A percentile compares a stretch with the other conserved stretches of the same genome.
These are phyloP conservation scores for Beris chalybata DNA, from an alignment of 2,888 invertebrate genomes.

Conservation along the genomic window DNA sequence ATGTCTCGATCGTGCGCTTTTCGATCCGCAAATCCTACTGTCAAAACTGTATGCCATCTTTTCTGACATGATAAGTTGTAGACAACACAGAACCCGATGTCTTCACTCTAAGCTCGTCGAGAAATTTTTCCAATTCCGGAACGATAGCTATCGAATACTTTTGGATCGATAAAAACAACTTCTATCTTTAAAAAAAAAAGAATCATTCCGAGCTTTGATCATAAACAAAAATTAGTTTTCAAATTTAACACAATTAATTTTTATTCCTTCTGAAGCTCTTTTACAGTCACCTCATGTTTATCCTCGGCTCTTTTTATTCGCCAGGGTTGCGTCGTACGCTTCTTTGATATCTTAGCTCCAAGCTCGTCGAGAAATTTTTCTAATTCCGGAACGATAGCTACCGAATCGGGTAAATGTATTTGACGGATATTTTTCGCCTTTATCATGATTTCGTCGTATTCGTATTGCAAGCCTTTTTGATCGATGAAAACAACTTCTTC, in stretches of 20 bases:
- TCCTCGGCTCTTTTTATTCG: constrained; percentile 45
- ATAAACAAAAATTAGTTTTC: no score
- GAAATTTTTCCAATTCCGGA: constrained; percentile 43
- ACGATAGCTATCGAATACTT: constrained; percentile 44
- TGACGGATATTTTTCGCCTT: constrained; percentile 50
- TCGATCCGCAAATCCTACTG: no score
- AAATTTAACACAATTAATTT: no score
- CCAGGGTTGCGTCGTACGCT: no score
- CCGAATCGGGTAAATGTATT: constrained; percentile 48
- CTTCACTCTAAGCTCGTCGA: constrained; percentile 39
- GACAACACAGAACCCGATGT: no score
- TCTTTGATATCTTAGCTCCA: not conserved
- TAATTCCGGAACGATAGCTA: constrained; percentile 45
- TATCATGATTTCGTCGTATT: constrained; percentile 52
- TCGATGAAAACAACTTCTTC: constrained; percentile 54
- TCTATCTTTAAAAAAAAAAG: no score
- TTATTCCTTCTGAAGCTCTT: constrained; percentile 41
- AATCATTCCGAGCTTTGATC: no score
- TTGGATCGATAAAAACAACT: no score
- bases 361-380: constrained; percentile 42
- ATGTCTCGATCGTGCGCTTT: no score
- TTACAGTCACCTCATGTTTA: constrained; percentile 48
- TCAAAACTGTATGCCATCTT: no score
- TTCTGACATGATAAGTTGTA: no score
- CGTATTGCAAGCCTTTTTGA: constrained; percentile 49